Base-by-base conservation (phyloP, 2,888 invertebrate species). In the Drosophila ezoana region DNA sequence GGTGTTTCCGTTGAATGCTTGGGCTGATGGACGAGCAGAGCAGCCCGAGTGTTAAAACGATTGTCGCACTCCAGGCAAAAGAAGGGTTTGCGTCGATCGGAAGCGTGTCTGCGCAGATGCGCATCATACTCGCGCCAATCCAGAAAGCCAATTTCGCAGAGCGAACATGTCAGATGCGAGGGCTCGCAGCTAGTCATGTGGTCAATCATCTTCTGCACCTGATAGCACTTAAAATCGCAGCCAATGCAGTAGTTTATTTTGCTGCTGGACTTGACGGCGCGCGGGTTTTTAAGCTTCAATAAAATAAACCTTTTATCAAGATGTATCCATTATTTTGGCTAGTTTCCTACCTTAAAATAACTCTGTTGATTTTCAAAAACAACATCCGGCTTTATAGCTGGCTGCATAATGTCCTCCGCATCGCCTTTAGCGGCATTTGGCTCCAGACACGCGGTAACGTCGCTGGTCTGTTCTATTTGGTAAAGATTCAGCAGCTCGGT, bases 1-100 rank as follows among this genome's bases (percentile, higher is more conserved):
- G 94, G 94, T 16, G 93, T 93, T 61, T 93, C 93, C 2, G 91
- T 92, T 1, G 93, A 93, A 74, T 94, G 94, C 68, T 93, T 93
- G 1, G 94, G 94, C n/a, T 93, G 87, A 77, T 94, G 94, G 9
- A 93, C 89, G 35, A 91, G 90, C 2, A 94, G 79, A 20, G 93
- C 92, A 4, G 93, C 93, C 43, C 93, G 92, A 0, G 93, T 93
- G 59, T 92, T 92, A 76, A 94, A 94, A 32, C 93, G 90, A 33
- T 91, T 85, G 65, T 93, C 93, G 76, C 94, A 94, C 45, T 93
- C 91, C 6, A 91, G 89, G 72, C 94, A 94, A 75, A 93, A 93
- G 80, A 93, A 94, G 3, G 93, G 93, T 48, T 92, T 91, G 3
- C 92, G 91, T 32, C 93, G 87, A 32, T 92, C 91, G 3, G 76